A percentile compares a stretch with the other conserved stretches of the same genome.
Conservation (phyloP, 2,113 vertebrate species). For the Larimichthys polyactis region DNA sequence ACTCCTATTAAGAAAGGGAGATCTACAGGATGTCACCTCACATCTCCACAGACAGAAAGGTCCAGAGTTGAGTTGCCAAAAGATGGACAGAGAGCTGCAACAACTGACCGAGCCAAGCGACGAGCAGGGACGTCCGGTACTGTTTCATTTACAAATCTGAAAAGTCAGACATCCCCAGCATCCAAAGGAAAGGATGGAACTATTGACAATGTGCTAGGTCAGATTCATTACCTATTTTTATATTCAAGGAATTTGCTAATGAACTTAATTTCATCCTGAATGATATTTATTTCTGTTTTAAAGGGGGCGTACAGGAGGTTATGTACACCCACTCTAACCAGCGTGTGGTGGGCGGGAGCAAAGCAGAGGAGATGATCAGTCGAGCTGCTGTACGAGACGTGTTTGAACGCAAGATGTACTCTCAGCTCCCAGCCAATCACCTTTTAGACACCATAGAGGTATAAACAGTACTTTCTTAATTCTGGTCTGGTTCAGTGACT, state of each 20-base stretch:
- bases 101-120: neutral
- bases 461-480: constrained; percentile 38
- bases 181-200: constrained; percentile 49
- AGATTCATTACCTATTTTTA: constrained; percentile 22
- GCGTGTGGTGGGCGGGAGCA: constrained; percentile 94
- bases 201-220: constrained; percentile 86
- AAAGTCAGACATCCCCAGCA: constrained; percentile 14
- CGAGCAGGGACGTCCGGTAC: neutral
- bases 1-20: constrained; percentile 59
- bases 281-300: constrained; percentile 18
- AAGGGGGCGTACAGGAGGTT: constrained; percentile 91
- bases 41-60: constrained; percentile 17
- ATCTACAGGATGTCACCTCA: constrained; percentile 29
- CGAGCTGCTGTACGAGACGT: constrained; percentile 90
- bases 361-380: constrained; percentile 92
- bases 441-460: constrained; percentile 87
- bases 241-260: too few species aligned
- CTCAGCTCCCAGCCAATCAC: constrained; percentile 93
- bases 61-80: neutral
- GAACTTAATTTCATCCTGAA: neutral
- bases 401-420: constrained; percentile 91
- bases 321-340: constrained; percentile 95
- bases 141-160: constrained; percentile 55
- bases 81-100: neutral
- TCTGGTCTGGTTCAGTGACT: neutral